phyloP scores from a whole-genome alignment of 2,113 vertebrate genomes.

The Grallaria varia region DNA sequence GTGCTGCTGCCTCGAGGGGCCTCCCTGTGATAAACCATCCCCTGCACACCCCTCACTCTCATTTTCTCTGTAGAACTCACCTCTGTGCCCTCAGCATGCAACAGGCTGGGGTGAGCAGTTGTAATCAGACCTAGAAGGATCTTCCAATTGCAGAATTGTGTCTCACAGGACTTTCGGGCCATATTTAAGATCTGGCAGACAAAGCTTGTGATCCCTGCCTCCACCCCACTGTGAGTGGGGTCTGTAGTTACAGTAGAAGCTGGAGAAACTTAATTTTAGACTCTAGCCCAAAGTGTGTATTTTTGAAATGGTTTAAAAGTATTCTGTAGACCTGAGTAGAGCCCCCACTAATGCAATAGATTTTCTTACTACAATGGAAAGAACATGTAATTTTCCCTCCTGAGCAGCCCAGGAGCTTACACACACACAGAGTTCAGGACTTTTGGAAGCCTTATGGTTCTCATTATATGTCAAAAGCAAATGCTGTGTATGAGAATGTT shows the following conservation, averaged over 20 bases:
- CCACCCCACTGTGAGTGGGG: accelerated
- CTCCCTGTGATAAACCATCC: not conserved
- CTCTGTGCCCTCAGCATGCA: not conserved
- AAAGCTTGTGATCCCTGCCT: not conserved
- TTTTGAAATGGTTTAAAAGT: not conserved
- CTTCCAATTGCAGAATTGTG: not conserved
- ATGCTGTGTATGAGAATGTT: not conserved
- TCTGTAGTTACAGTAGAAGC: not conserved
- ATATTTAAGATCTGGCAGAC: not conserved
- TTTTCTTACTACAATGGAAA: not conserved
- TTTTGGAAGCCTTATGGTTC: not conserved
- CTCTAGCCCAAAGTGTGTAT: not conserved
- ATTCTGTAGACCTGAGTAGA: not conserved
- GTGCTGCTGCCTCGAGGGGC: accelerated
- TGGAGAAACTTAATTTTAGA: not conserved
- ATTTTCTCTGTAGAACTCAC: not conserved
- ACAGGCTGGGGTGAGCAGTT: not conserved
- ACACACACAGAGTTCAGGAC: not conserved
- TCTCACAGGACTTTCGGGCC: not conserved
- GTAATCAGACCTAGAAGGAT: not conserved
- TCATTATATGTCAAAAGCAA: not conserved
- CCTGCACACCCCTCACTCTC: not conserved
- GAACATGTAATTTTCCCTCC: not conserved
- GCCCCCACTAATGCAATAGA: too few species aligned
- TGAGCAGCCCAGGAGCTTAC: not conserved